Conservation (phyloP, 2,888 invertebrate species). For the Orchesellides sinensis region DNA sequence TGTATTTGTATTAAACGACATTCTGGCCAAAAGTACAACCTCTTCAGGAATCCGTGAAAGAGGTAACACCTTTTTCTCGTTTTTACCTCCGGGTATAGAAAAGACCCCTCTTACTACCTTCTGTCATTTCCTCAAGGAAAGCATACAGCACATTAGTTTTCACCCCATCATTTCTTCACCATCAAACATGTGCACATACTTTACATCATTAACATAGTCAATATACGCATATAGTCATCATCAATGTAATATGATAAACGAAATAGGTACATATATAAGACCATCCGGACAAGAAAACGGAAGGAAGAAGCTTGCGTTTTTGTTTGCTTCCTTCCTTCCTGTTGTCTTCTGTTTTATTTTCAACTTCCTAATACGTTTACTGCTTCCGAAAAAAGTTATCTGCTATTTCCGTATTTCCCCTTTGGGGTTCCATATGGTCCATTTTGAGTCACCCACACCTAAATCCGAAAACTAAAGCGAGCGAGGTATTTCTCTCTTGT, state of each 20-base stretch:
- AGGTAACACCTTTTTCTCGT: slow-evolving; percentile 35
- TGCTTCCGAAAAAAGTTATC: slow-evolving; percentile 13
- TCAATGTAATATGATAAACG: too few species aligned
- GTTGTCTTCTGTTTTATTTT: neutral
- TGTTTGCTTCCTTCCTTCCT: slow-evolving; percentile 49
- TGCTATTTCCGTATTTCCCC: slow-evolving; percentile 40
- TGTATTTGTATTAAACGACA: too few species aligned
- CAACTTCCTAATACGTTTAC: slow-evolving; percentile 1
- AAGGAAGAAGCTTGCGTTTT: slow-evolving; percentile 53
- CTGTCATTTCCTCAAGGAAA: slow-evolving; percentile 15
- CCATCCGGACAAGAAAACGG: slow-evolving; percentile 33
- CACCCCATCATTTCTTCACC: neutral
- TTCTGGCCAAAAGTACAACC: too few species aligned
- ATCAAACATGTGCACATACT: slow-evolving; percentile 2
- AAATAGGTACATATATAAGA: too few species aligned
- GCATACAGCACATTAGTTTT: slow-evolving; percentile 4
- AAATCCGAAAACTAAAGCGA: neutral
- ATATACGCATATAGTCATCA: too few species aligned
- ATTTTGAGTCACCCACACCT: neutral
- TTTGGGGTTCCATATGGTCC: slow-evolving; percentile 46
- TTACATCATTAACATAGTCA: neutral
- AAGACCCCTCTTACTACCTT: slow-evolving; percentile 3
- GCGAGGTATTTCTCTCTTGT: neutral
- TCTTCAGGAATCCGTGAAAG: too few species aligned
- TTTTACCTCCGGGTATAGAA: slow-evolving; percentile 7